A percentile compares a stretch with the other conserved stretches of the same genome.
These are phyloP conservation scores for Apis mellifera DNA, from an alignment of 1,140 invertebrate species.

Conservation along the genomic window DNA sequence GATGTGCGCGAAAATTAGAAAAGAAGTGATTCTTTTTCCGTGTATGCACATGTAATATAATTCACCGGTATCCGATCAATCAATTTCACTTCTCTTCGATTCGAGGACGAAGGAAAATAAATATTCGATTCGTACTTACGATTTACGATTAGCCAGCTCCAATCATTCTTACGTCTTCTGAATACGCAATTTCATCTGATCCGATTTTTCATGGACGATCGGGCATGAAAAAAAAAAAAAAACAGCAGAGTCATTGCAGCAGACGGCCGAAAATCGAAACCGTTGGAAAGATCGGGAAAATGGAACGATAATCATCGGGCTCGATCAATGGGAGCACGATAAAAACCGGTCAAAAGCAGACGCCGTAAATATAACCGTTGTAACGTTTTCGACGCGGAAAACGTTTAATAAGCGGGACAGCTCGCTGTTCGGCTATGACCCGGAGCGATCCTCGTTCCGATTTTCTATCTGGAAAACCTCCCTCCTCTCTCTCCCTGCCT, in stretches of 20 bases:
- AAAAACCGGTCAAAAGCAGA: conserved; percentile 14
- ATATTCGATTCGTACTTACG: too few species aligned
- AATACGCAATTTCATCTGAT: background rate
- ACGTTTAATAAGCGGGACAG: conserved; percentile 29
- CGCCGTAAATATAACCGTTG: conserved; percentile 10
- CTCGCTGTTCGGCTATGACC: background rate
- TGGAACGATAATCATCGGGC: conserved; percentile 4
- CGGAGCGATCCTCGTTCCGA: conserved; percentile 24
- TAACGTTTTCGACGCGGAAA: conserved; percentile 26
- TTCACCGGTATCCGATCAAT: too few species aligned
- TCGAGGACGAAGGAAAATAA: too few species aligned
- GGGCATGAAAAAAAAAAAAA: too few species aligned
- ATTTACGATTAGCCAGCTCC: background rate
- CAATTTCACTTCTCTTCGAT: too few species aligned
- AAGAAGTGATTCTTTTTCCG: too few species aligned
- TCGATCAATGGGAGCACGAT: background rate
- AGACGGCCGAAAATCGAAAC: background rate
- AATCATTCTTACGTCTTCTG: too few species aligned
- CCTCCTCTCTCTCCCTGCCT: background rate
- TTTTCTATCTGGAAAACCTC: conserved; percentile 43
- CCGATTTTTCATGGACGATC: background rate
- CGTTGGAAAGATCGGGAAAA: background rate
- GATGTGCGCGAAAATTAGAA: too few species aligned
- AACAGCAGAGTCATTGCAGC: too few species aligned
- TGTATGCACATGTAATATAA: too few species aligned